Percentiles rank a stretch among this genome's conserved stretches.
Conservation (phyloP, 2,797 vertebrate species). For the Megaceryle alcyon region DNA sequence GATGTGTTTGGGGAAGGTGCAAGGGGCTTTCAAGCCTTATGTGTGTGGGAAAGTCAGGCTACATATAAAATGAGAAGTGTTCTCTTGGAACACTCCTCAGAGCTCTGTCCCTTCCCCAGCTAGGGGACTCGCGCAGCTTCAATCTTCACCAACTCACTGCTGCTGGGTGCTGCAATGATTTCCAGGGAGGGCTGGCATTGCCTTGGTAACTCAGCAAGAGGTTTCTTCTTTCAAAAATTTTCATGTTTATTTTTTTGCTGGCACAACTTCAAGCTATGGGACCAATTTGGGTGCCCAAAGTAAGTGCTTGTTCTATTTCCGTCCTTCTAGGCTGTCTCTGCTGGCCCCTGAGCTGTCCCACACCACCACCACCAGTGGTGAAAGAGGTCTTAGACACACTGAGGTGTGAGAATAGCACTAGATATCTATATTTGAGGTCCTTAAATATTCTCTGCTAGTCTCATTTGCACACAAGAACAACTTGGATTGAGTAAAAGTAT, state of each 20-base stretch:
- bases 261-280: neutral
- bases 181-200: neutral
- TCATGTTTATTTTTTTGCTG: accelerated
- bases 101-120: neutral
- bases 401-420: too few relatives aligned
- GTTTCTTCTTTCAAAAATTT: neutral
- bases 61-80: accelerated
- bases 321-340: neutral
- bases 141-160: neutral
- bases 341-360: neutral
- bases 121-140: neutral
- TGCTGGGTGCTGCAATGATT: neutral
- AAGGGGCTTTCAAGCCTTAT: accelerated
- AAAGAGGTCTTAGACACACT: neutral
- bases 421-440: neutral
- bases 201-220: neutral
- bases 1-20: neutral
- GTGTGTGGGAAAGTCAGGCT: neutral
- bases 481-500: neutral
- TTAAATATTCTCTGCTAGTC: neutral
- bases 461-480: neutral
- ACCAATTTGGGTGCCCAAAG: neutral
- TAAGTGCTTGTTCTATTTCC: neutral
- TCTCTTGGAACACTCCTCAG: too few relatives aligned
- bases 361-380: too few relatives aligned